phyloP scores from a whole-genome alignment of 2,797 vertebrate genomes.

The Lepus oiostolus region DNA sequence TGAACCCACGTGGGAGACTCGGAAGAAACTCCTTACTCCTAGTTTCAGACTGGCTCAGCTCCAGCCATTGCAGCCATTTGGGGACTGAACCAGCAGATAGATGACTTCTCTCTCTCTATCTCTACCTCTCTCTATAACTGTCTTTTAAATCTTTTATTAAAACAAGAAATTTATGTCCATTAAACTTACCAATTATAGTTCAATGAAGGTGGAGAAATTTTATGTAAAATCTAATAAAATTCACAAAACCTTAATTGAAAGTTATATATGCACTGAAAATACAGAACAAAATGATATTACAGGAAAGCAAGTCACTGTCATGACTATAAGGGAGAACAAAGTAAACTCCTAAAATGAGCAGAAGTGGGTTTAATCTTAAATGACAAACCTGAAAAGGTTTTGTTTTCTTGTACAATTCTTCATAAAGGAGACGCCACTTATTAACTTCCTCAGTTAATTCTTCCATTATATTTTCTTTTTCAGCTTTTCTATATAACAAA shows the following conservation, averaged over 20 bases:
- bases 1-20: too few species aligned
- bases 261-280: neutral
- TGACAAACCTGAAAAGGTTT: slow-evolving; percentile 92
- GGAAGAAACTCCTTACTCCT: too few species aligned
- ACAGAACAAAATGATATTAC: neutral
- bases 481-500: slow-evolving; percentile 78
- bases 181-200: neutral
- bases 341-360: neutral
- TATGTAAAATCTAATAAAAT: slow-evolving; percentile 6
- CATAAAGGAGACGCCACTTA: slow-evolving; percentile 91
- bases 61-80: too few species aligned
- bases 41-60: too few species aligned
- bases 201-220: neutral
- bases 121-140: too few species aligned
- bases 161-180: neutral
- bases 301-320: neutral
- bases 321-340: neutral
- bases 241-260: neutral
- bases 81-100: too few species aligned
- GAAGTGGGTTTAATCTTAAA: neutral
- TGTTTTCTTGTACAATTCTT: slow-evolving; percentile 91
- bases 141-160: too few species aligned
- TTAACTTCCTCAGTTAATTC: slow-evolving; percentile 85
- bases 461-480: slow-evolving; percentile 72
- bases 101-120: too few species aligned